phyloP scores from a whole-genome alignment of 2,888 invertebrate genomes.

The Ernsta delagoae region DNA sequence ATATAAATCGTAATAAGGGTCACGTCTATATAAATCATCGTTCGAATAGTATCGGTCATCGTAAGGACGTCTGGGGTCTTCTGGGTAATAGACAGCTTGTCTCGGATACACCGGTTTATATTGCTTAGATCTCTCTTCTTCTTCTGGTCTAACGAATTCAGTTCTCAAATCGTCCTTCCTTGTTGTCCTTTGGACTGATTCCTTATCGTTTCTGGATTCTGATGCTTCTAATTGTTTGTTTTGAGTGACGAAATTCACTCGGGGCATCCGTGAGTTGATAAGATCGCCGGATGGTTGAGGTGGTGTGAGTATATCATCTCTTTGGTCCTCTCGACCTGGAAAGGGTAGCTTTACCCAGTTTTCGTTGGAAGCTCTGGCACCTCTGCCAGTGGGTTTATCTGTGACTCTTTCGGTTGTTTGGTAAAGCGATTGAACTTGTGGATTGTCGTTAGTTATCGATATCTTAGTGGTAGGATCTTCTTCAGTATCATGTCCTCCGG shows the following conservation, averaged over 20 bases:
- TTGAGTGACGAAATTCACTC: slow-evolving; percentile 88
- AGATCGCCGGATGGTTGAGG: slow-evolving; percentile 83
- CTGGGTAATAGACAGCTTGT: slow-evolving; percentile 78
- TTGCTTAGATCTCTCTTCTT: slow-evolving; percentile 60
- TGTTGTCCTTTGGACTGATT: slow-evolving; percentile 71
- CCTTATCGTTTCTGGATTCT: slow-evolving; percentile 80
- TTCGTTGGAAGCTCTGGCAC: slow-evolving; percentile 84
- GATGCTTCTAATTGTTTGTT: slow-evolving; percentile 80
- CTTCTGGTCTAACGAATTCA: slow-evolving; percentile 76
- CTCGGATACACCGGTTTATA: slow-evolving; percentile 77
- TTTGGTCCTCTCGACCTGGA: slow-evolving; percentile 66
- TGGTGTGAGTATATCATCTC: slow-evolving; percentile 78
- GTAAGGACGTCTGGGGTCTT: slow-evolving; percentile 72
- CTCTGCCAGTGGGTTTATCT: slow-evolving; percentile 84
- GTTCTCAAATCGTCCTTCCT: slow-evolving; percentile 75
- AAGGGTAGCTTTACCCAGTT: slow-evolving; percentile 87
- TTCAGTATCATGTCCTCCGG: slow-evolving; percentile 67
- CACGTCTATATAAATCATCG: slow-evolving; percentile 73
- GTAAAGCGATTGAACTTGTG: slow-evolving; percentile 60
- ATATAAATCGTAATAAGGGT: slow-evolving; percentile 72
- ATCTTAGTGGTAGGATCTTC: slow-evolving; percentile 75
- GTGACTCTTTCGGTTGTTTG: slow-evolving; percentile 76
- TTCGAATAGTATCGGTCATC: slow-evolving; percentile 69
- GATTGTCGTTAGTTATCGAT: slow-evolving; percentile 67
- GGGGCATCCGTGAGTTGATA: slow-evolving; percentile 85